Evolutionary conservation across 2,113 vertebrate species (phyloP), one percentile per base, ranked within the genome.

Genomic region (Prunella himalayana): DNA sequence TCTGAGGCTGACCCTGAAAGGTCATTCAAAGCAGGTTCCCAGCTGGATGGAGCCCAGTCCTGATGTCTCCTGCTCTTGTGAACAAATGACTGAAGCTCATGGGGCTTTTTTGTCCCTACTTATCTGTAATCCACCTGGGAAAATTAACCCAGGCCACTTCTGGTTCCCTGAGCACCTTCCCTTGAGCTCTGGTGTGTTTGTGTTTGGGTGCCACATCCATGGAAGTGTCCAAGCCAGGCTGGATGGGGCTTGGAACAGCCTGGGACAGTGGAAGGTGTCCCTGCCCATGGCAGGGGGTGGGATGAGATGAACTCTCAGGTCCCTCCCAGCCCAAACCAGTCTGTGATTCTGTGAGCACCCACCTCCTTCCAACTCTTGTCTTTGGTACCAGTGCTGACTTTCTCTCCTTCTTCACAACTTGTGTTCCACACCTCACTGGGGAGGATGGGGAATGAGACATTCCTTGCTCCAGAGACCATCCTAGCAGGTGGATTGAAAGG

Each of bases 391-490:
- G 9, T 35, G 37, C 78, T 51, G 24, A 22, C 33, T 35, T 54
- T 22, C 7, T 54, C 15, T 30, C 50, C 45, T 10, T 68, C 49
- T 44, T 81, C 28, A 11, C 37, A 72, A 5, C 50, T 22, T 77
- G 33, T 7, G 20, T 33, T 80, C 59, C n/a, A 28, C 31, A 15
- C 9, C 33, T 77, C 45, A 4, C 31, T 17, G 21, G 70, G 71
- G 22, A 72, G 50, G 21, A 31, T 13, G 49, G 45, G 49, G 39
- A 53, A 33, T 16, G 63, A 47, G 49, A 54, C 45, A 15, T 86
- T 42, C 30, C 57, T 59, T 2, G 0, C 37, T 50, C 44, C 1
- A 5, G 49, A 64, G 6, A 44, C 37, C 2, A 1, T 27, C 39
- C 6, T 7, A 18, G 49, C 51, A 54, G 44, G 28, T 61, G 51